Percentiles rank a stretch among this genome's conserved stretches.
Conservation (phyloP, 2,113 vertebrate genomes). For the Neomonachus schauinslandi region DNA sequence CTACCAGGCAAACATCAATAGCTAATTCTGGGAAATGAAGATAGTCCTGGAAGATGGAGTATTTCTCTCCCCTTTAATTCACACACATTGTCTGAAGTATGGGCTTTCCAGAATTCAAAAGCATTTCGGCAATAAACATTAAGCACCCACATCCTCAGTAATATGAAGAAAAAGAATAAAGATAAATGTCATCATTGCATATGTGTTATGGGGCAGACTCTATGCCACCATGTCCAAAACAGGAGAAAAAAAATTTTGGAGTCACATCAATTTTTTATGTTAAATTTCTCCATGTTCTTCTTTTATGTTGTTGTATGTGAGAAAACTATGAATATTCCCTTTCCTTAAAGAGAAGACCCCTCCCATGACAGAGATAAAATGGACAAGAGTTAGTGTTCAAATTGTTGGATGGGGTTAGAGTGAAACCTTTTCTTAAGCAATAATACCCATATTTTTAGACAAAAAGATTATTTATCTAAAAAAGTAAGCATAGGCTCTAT, state of each 20-base stretch:
- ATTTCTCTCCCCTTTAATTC: slow-evolving; percentile 44
- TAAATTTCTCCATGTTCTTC: not conserved
- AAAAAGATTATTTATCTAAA: slow-evolving; percentile 22
- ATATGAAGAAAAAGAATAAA: slow-evolving; percentile 34
- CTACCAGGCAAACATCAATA: slow-evolving; percentile 10
- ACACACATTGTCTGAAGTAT: not conserved
- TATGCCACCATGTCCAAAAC: not conserved
- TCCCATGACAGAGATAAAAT: not conserved
- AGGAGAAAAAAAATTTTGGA: not conserved
- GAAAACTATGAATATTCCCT: not conserved
- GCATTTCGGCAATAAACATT: slow-evolving; percentile 9
- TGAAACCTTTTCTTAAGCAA: not conserved
- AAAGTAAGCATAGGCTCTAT: not conserved
- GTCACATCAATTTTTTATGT: not conserved
- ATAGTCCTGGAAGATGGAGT: not conserved
- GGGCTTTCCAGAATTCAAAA: not conserved
- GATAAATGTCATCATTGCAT: not conserved
- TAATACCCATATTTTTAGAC: not conserved
- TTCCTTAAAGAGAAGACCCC: not conserved
- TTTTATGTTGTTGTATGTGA: not conserved
- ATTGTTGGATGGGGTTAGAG: not conserved
- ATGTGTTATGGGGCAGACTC: not conserved
- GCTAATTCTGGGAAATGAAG: slow-evolving; percentile 44
- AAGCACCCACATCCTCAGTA: not conserved
- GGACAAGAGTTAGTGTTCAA: not conserved